Conservation (phyloP, 1,140 invertebrate species). For the Cyclargus thomasi region DNA sequence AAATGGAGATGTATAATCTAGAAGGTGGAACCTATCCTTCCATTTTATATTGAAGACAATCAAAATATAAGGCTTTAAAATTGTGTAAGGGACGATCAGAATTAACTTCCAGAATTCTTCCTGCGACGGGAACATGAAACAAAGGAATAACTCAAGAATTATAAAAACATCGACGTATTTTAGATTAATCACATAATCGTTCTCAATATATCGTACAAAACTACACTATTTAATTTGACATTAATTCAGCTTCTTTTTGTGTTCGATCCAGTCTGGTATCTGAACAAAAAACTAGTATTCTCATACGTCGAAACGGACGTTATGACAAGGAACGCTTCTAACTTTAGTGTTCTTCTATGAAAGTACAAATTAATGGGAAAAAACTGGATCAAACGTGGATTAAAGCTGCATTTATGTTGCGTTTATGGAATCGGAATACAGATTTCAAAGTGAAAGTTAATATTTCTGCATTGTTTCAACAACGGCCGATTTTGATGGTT, state of each 20-base stretch:
- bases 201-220: conserved; percentile 10
- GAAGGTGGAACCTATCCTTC: conserved; percentile 21
- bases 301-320: no score
- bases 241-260: no score
- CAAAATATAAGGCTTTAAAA: conserved; percentile 18
- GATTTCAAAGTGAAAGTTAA: no score
- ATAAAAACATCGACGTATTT: conserved; percentile 7
- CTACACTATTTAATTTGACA: no score
- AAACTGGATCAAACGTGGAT: no score
- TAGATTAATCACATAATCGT: not conserved
- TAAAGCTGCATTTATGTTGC: no score
- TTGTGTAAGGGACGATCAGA: conserved; percentile 11
- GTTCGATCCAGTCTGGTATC: no score
- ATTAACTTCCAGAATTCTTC: conserved; percentile 17
- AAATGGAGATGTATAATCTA: not conserved
- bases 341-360: no score
- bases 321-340: no score
- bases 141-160: not conserved
- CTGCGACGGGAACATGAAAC: conserved; percentile 2
- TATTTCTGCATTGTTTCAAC: not conserved
- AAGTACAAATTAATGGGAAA: no score
- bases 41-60: conserved; percentile 21
- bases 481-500: conserved; percentile 10
- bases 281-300: no score
- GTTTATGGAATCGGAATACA: no score